Percentiles rank a stretch among this genome's conserved stretches.
Conservation (phyloP, 1,140 invertebrate genomes). For the Tyrophagus putrescentiae region DNA sequence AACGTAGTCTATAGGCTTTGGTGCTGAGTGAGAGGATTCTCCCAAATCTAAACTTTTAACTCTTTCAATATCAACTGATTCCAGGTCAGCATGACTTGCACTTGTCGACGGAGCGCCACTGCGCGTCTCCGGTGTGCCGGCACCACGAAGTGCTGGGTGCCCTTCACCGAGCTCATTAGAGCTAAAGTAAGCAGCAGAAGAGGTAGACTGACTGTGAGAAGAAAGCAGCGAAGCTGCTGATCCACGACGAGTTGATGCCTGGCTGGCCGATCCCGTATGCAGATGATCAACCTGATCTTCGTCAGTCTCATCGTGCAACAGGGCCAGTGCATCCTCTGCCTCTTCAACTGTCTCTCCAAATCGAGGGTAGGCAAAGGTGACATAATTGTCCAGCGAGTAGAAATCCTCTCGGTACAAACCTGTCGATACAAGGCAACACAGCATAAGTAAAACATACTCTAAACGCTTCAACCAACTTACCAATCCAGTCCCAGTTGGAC, state of each 20-base stretch:
- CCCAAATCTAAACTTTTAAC: no score
- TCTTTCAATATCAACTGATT: neutral
- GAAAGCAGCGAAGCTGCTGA: neutral
- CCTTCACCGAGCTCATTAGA: neutral
- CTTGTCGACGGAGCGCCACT: neutral
- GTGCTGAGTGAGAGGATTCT: neutral
- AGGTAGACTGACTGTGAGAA: neutral
- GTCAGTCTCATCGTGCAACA: neutral
- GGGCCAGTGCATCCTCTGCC: neutral
- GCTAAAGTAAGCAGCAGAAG: neutral
- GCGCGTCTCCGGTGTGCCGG: neutral
- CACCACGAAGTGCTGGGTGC: neutral
- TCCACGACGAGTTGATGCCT: neutral
- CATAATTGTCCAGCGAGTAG: neutral
- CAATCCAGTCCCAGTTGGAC: neutral
- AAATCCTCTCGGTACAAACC: constrained; percentile 1
- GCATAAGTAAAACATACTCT: neutral
- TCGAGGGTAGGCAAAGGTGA: constrained; percentile 3
- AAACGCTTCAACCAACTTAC: neutral
- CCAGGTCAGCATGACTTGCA: neutral
- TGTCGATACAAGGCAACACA: neutral
- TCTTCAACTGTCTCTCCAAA: constrained; percentile 3
- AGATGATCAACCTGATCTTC: neutral
- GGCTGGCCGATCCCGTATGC: neutral
- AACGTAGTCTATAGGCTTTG: no score